phyloP scores from a whole-genome alignment of 2,888 invertebrate species.

The Agrenia bidenticulata region DNA sequence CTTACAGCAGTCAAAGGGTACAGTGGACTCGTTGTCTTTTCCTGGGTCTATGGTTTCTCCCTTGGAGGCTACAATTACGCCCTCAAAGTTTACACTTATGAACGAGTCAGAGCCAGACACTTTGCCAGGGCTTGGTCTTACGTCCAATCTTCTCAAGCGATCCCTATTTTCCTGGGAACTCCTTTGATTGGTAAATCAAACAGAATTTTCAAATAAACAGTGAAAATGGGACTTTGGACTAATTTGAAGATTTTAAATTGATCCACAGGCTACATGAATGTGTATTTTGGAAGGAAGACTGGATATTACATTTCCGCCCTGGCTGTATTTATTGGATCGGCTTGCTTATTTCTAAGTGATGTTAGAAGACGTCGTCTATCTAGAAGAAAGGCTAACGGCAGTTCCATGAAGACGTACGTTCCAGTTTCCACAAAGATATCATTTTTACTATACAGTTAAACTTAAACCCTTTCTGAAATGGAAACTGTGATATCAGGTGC shows the following conservation, averaged over 20 bases:
- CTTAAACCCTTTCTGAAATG: neutral
- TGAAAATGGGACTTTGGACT: neutral
- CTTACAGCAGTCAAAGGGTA: constrained; percentile 65
- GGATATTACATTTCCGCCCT: constrained; percentile 83
- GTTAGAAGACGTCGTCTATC: constrained; percentile 66
- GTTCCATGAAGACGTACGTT: constrained; percentile 52
- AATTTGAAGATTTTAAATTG: constrained; percentile 1
- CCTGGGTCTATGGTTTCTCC: constrained; percentile 67
- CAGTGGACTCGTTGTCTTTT: constrained; percentile 68
- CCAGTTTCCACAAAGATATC: neutral
- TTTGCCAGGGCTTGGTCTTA: constrained; percentile 88
- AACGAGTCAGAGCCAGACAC: constrained; percentile 79
- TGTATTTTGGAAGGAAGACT: constrained; percentile 70
- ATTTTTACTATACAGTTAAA: no score
- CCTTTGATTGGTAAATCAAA: constrained; percentile 14
- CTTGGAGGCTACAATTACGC: constrained; percentile 86
- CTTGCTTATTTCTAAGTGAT: constrained; percentile 78
- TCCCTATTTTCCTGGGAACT: constrained; percentile 12
- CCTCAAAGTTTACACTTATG: constrained; percentile 85
- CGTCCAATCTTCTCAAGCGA: constrained; percentile 62
- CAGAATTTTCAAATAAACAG: neutral
- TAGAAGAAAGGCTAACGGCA: constrained; percentile 45
- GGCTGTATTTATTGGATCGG: constrained; percentile 73
- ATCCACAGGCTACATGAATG: constrained; percentile 72
- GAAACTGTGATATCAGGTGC: constrained; percentile 29